phyloP scores from a whole-genome alignment of 2,113 vertebrate genomes.

The Tragulus kanchil region DNA sequence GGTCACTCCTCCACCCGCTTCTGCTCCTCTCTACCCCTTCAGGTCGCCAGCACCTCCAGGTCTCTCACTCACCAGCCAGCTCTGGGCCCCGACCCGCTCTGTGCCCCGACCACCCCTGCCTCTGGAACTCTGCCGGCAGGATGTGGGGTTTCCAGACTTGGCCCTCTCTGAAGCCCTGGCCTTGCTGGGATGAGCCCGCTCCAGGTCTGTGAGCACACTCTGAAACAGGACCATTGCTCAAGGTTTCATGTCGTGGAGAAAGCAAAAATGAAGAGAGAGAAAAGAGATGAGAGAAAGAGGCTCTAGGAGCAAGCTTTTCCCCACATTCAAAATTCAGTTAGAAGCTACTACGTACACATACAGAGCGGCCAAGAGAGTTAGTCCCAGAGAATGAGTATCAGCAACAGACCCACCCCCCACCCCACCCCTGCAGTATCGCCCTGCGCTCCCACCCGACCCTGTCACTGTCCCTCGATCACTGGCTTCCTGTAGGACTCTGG shows the following conservation, averaged over 20 bases:
- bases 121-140: neutral
- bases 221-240: neutral
- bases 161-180: neutral
- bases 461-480: neutral
- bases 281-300: neutral
- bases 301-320: neutral
- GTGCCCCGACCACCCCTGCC: neutral
- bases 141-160: neutral
- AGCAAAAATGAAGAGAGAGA: neutral
- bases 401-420: too few relatives aligned
- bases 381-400: neutral
- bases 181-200: neutral
- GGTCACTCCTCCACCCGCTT: neutral
- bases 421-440: accelerated
- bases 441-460: neutral
- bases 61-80: neutral
- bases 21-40: neutral
- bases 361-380: neutral
- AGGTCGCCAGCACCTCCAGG: neutral
- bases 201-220: neutral
- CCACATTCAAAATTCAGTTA: neutral
- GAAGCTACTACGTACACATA: neutral
- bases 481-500: neutral
- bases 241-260: neutral
- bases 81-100: neutral